Percentiles rank a stretch among this genome's conserved stretches.
Evolutionary conservation across 2,113 vertebrate genomes (phyloP).

Genomic region (Sceloporus tristichus): DNA sequence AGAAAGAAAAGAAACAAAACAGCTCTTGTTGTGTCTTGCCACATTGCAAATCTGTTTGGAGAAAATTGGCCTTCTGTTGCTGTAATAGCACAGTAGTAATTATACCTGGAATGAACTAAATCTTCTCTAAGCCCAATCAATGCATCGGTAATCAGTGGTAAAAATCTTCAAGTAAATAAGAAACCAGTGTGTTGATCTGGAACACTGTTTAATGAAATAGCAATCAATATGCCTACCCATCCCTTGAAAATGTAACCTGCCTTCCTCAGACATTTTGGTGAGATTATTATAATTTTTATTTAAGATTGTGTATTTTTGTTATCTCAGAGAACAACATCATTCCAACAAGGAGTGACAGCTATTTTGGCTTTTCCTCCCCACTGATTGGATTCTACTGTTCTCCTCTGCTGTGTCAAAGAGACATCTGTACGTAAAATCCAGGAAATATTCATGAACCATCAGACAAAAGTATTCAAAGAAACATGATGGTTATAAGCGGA

Average conservation of each 20-base stretch:
- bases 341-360: neutral
- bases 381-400: neutral
- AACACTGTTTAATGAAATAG: neutral
- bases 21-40: neutral
- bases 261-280: neutral
- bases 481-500: neutral
- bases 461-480: too few species aligned
- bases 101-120: neutral
- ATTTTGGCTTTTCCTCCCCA: neutral
- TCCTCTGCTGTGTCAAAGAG: neutral
- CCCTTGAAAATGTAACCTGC: neutral
- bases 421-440: neutral
- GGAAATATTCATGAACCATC: neutral
- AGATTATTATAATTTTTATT: neutral
- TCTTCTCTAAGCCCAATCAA: conserved; percentile 6
- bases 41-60: neutral
- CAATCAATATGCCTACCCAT: too few species aligned
- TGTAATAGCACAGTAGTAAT: neutral
- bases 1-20: neutral
- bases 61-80: neutral
- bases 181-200: neutral
- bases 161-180: conserved; percentile 14
- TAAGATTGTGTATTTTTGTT: neutral
- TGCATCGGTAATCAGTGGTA: neutral
- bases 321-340: neutral